Evolutionary conservation across 2,113 vertebrate species (phyloP).

Genomic region (Thomomys bottae): DNA sequence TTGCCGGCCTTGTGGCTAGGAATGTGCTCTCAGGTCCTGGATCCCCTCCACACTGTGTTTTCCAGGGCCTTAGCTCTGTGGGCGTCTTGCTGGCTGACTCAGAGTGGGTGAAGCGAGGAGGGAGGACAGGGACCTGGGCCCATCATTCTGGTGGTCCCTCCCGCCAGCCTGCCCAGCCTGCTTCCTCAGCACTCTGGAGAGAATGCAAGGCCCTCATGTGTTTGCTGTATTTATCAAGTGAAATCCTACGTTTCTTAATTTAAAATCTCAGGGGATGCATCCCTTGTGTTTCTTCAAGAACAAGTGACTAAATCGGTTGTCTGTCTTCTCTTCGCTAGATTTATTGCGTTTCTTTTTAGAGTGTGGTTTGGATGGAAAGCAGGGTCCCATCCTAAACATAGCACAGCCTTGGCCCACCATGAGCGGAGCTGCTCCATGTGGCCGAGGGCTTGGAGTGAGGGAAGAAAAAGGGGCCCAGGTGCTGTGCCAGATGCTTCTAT

Average conservation of each 20-base stretch:
- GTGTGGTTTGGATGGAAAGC: constrained; percentile 10
- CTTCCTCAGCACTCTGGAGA: not conserved
- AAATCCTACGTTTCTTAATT: constrained; percentile 19
- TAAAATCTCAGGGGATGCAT: constrained; percentile 10
- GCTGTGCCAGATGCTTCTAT: not conserved
- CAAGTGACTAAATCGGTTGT: constrained; percentile 8
- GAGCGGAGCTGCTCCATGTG: too few species aligned
- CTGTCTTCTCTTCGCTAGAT: constrained; percentile 22
- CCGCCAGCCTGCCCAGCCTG: not conserved
- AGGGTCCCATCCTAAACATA: not conserved
- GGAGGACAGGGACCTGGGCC: not conserved
- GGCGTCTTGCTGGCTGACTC: not conserved
- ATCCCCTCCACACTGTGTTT: not conserved
- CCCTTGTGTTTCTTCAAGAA: constrained; percentile 38
- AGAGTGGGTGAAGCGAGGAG: not conserved
- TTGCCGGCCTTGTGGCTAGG: not conserved
- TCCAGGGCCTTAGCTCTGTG: not conserved
- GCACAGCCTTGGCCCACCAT: not conserved
- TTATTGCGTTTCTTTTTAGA: constrained; percentile 45
- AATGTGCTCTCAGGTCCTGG: accelerated
- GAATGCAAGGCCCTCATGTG: not conserved
- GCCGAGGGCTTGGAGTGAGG: too few species aligned
- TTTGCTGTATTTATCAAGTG: not conserved
- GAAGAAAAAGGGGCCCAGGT: too few species aligned
- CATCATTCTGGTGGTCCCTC: not conserved